Evolutionary conservation across 2,888 invertebrate species (phyloP).

Genomic region (Hipparchia sbordonii): DNA sequence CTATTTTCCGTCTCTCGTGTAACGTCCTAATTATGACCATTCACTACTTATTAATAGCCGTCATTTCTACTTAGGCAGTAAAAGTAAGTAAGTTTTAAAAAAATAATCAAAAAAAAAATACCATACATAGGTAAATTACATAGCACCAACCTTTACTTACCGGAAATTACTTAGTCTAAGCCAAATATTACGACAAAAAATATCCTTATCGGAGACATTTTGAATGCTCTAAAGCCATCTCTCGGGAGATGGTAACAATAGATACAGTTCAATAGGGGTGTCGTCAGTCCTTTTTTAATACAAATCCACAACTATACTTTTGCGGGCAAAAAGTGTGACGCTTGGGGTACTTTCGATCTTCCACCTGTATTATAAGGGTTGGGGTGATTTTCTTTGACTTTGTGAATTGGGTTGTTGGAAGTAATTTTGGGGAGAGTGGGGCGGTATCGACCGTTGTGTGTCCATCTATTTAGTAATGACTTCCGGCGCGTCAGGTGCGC

Average conservation of each 20-base stretch:
- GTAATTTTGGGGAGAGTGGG: slow-evolving; percentile 74
- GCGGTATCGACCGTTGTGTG: slow-evolving; percentile 72
- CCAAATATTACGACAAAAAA: slow-evolving; percentile 46
- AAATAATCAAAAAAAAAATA: neutral
- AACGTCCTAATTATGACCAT: no score
- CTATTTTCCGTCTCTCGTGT: no score
- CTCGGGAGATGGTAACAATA: slow-evolving; percentile 66
- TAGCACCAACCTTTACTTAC: slow-evolving; percentile 39
- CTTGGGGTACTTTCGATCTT: slow-evolving; percentile 37
- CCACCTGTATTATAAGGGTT: slow-evolving; percentile 26
- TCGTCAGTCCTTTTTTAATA: slow-evolving; percentile 72
- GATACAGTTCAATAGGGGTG: slow-evolving; percentile 68
- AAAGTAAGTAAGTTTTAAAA: no score
- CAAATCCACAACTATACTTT: slow-evolving; percentile 47
- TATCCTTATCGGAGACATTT: slow-evolving; percentile 55
- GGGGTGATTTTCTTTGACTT: neutral
- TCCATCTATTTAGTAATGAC: slow-evolving; percentile 83
- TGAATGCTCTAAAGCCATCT: slow-evolving; percentile 59
- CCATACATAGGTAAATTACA: neutral
- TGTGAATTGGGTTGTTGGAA: slow-evolving; percentile 45
- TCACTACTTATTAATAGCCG: no score
- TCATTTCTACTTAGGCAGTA: no score
- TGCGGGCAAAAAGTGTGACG: slow-evolving; percentile 37
- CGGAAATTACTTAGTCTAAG: slow-evolving; percentile 46
- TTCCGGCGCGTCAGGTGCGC: slow-evolving; percentile 78